Evolutionary conservation across 2,888 invertebrate genomes (phyloP).

Genomic region (Eurytoma adleriae): DNA sequence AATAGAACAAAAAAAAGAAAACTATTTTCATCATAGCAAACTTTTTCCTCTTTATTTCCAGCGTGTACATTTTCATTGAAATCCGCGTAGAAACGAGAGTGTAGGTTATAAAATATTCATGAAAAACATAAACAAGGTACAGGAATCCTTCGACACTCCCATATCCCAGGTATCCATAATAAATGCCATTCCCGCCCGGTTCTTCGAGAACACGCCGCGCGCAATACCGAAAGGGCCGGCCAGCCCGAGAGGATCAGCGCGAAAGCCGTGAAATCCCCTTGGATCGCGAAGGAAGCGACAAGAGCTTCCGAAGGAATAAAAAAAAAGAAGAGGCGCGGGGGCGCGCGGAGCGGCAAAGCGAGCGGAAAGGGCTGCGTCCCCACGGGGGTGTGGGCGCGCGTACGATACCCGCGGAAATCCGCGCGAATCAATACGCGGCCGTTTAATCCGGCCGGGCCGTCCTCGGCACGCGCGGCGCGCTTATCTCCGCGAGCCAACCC

Average conservation of each 20-base stretch:
- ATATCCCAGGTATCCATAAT: no score
- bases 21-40: no score
- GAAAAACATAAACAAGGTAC: no score
- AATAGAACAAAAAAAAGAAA: no score
- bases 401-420: constrained; percentile 6
- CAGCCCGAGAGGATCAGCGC: neutral
- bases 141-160: no score
- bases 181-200: no score
- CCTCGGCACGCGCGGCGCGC: neutral
- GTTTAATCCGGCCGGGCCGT: constrained; percentile 13
- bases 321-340: neutral
- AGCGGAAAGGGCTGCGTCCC: neutral
- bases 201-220: neutral
- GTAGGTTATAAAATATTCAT: no score
- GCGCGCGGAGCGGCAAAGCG: neutral
- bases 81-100: no score
- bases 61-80: no score
- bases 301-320: neutral
- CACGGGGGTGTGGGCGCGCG: neutral
- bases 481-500: neutral
- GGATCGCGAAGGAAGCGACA: no score
- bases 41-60: no score
- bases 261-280: neutral
- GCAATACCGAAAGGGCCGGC: neutral
- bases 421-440: constrained; percentile 27